Conservation (phyloP, 2,113 vertebrate genomes). For the Naja naja region DNA sequence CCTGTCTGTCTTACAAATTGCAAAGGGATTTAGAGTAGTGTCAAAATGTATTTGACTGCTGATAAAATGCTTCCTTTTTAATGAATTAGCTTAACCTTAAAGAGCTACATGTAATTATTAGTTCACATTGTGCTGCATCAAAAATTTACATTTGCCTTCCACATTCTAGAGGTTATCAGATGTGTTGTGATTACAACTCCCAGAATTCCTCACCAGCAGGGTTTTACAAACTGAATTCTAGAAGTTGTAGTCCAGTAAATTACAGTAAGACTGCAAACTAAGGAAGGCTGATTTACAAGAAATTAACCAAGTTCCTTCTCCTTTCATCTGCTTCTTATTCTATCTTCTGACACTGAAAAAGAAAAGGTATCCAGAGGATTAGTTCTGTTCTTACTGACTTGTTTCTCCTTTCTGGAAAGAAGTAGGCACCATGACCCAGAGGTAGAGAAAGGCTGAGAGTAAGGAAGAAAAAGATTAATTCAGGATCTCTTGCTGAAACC, state of each 20-base stretch:
- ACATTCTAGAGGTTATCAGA: not conserved
- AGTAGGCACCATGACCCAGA: not conserved
- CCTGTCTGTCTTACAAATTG: slow-evolving; percentile 42
- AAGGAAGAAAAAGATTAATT: not conserved
- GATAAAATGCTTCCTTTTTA: slow-evolving; percentile 38
- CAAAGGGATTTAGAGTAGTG: slow-evolving; percentile 18
- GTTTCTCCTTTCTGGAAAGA: not conserved
- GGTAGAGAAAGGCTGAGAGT: not conserved
- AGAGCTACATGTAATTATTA: slow-evolving; percentile 38
- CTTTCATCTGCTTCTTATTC: not conserved
- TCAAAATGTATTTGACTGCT: not conserved
- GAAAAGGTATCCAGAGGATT: not conserved
- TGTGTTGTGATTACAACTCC: not conserved
- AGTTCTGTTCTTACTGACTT: not conserved
- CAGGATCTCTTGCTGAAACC: not conserved
- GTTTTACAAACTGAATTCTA: not conserved
- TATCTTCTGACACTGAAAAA: not conserved
- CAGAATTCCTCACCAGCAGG: not conserved
- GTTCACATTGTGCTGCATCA: slow-evolving; percentile 31
- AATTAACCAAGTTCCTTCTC: not conserved
- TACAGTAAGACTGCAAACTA: not conserved
- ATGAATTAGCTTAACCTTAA: slow-evolving; percentile 23
- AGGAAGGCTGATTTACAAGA: not conserved
- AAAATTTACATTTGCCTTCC: not conserved
- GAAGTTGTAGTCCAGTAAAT: not conserved